These are phyloP conservation scores for Melieria omissa DNA, from an alignment of 2,888 invertebrate genomes.

Conservation along the genomic window DNA sequence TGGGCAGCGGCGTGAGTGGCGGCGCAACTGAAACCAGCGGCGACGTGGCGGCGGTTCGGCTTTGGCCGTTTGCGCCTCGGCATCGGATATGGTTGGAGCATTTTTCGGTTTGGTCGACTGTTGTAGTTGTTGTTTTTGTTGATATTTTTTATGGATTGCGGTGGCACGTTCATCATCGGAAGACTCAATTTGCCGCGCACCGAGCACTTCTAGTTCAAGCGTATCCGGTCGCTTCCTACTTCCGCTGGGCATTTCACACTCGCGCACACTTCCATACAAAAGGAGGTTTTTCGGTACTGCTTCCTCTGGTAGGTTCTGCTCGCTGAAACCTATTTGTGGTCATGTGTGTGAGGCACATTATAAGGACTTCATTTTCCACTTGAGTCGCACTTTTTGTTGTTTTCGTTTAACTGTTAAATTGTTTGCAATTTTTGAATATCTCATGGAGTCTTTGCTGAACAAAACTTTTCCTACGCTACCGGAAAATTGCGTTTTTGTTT, in stretches of 20 bases:
- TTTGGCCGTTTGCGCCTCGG: background rate
- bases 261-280: slow-evolving; percentile 46
- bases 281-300: background rate
- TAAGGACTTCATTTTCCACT: slow-evolving; percentile 9
- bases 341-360: background rate
- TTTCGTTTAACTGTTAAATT: background rate
- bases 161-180: slow-evolving; percentile 36
- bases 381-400: background rate
- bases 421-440: background rate
- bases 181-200: slow-evolving; percentile 63
- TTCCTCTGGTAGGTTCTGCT: background rate
- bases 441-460: too few species aligned
- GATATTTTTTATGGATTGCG: slow-evolving; percentile 15
- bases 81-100: background rate
- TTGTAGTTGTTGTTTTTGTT: slow-evolving; percentile 5
- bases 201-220: slow-evolving; percentile 70
- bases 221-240: slow-evolving; percentile 59
- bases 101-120: slow-evolving; percentile 2
- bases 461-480: background rate
- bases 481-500: background rate
- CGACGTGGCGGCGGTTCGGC: slow-evolving; percentile 11
- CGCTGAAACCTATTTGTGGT: background rate
- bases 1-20: slow-evolving; percentile 14
- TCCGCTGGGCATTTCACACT: slow-evolving; percentile 56
- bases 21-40: slow-evolving; percentile 44